A percentile compares a stretch with the other conserved stretches of the same genome.
Conservation (phyloP, 2,888 invertebrate species). For the Dasysyrphus albostriatus region DNA sequence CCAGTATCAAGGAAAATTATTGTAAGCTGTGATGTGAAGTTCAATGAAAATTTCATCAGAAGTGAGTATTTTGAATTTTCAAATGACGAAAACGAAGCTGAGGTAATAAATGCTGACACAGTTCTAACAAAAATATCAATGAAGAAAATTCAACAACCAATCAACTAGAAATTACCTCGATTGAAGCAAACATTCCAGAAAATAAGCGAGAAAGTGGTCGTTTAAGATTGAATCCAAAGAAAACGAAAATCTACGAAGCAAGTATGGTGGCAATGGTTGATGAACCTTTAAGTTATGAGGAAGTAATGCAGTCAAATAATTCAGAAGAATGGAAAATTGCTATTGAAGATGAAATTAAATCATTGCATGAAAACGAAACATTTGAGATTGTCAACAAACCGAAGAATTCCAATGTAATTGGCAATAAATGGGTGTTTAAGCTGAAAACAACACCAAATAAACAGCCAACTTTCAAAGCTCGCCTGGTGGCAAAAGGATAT, state of each 20-base stretch:
- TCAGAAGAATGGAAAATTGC: neutral
- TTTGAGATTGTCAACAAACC: conserved; percentile 1
- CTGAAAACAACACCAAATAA: neutral
- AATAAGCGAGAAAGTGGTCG: neutral
- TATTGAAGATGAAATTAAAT: neutral
- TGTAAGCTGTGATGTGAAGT: conserved; percentile 10
- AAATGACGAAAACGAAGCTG: conserved; percentile 3
- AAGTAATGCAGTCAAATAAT: neutral
- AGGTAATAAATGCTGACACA: conserved; percentile 1
- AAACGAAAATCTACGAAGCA: neutral
- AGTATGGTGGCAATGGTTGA: conserved; percentile 2
- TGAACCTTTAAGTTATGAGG: conserved; percentile 17
- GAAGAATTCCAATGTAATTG: neutral
- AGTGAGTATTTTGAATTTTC: conserved; percentile 26
- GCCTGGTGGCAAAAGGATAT: neutral
- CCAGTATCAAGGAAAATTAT: conserved; percentile 1
- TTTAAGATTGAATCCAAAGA: conserved; percentile 3
- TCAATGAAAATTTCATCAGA: conserved; percentile 28
- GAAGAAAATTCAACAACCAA: neutral
- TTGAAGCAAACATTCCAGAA: neutral
- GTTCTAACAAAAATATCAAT: neutral
- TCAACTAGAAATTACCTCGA: neutral
- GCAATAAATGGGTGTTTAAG: neutral
- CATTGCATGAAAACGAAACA: neutral
- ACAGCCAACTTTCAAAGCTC: neutral